phyloP scores from a whole-genome alignment of 2,113 vertebrate species.

The Platanista minor region DNA sequence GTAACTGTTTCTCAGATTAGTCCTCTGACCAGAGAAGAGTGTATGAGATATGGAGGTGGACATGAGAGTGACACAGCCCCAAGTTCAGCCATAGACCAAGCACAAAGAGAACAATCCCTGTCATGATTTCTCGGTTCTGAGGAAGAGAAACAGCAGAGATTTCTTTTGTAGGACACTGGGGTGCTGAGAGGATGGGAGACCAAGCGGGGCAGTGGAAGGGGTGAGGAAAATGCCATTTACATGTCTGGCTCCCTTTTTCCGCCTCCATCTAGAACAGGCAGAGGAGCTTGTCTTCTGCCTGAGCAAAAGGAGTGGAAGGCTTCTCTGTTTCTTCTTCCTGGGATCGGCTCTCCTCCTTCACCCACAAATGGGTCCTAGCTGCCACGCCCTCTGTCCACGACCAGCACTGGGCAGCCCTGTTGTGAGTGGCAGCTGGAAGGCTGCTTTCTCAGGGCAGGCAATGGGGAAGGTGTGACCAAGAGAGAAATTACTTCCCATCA shows the following conservation, averaged over 20 bases:
- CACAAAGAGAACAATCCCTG: neutral
- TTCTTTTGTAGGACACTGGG: neutral
- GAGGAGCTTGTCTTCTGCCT: neutral
- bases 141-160: neutral
- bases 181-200: neutral
- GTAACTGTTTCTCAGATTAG: neutral
- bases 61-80: neutral
- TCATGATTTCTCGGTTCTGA: neutral
- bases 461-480: neutral
- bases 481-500: neutral
- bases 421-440: neutral
- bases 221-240: rapidly evolving
- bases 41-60: neutral
- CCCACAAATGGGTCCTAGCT: neutral
- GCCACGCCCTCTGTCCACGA: neutral
- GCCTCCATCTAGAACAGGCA: neutral
- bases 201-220: neutral
- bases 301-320: neutral
- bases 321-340: neutral
- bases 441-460: neutral
- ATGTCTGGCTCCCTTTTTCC: neutral
- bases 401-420: neutral
- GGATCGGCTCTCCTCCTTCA: neutral
- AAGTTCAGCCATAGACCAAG: neutral
- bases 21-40: neutral